Conservation (phyloP, 2,888 invertebrate species). For the Dimorphilus gyrociliatus region DNA sequence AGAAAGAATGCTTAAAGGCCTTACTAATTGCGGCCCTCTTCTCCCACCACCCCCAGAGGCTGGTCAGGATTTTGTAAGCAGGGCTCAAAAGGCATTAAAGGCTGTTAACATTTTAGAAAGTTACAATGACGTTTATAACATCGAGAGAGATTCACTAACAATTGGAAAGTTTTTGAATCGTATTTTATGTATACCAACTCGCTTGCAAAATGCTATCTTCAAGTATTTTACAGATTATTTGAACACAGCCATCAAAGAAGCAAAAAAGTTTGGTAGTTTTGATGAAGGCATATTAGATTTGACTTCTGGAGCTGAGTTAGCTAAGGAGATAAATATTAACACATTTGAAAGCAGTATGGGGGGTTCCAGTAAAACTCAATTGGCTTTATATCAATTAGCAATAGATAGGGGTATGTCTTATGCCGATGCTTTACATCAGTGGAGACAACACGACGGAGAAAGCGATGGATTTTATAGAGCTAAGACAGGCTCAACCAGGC, state of each 20-base stretch:
- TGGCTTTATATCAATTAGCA: conserved; percentile 47
- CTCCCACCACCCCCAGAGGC: background rate
- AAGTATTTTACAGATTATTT: conserved; percentile 93
- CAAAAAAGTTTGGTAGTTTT: conserved; percentile 81
- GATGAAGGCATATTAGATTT: conserved; percentile 77
- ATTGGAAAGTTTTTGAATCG: conserved; percentile 94
- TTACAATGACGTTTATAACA: conserved; percentile 9
- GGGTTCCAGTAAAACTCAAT: background rate
- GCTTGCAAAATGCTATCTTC: conserved; percentile 86
- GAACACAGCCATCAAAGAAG: conserved; percentile 73
- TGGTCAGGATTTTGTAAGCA: no score
- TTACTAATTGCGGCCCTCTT: background rate
- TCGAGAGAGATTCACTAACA: no score
- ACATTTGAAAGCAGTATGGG: background rate
- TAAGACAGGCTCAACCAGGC: no score
- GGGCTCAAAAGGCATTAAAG: background rate
- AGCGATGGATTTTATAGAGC: conserved; percentile 85
- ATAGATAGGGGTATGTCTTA: conserved; percentile 85
- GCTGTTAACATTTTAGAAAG: conserved; percentile 2
- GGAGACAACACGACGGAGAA: conserved; percentile 50
- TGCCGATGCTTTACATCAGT: conserved; percentile 68
- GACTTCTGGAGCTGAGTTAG: no score
- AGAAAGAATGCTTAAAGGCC: background rate
- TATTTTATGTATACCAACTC: conserved; percentile 91
- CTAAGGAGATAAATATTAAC: conserved; percentile 34